These are phyloP conservation scores for Spinus pinus DNA, from an alignment of 2,797 vertebrate species.

Conservation along the genomic window DNA sequence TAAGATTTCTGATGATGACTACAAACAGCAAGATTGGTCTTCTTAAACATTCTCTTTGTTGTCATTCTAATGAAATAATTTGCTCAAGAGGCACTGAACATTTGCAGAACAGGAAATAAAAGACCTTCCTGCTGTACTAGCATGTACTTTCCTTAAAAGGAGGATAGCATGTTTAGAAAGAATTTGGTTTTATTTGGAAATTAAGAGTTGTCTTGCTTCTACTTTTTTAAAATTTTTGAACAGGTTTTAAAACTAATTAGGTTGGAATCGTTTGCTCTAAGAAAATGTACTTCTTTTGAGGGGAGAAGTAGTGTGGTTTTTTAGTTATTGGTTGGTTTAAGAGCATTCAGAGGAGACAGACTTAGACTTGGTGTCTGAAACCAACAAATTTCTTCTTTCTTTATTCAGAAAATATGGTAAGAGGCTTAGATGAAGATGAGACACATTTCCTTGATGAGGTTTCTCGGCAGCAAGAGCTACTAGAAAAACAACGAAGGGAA, in stretches of 20 bases:
- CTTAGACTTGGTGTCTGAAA: not conserved
- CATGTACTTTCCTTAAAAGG: not conserved
- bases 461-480: constrained; percentile 91
- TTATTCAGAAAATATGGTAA: constrained; percentile 96
- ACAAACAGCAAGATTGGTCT: not conserved
- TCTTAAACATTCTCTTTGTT: not conserved
- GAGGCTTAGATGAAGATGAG: constrained; percentile 96
- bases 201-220: not conserved
- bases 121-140: not conserved
- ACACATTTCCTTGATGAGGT: constrained; percentile 95
- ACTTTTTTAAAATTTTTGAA: not conserved
- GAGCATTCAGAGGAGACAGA: not conserved
- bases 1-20: not conserved
- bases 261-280: not conserved
- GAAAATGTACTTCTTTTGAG: not conserved
- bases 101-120: not conserved
- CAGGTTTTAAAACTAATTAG: not conserved
- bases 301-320: not conserved
- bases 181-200: not conserved
- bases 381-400: not conserved
- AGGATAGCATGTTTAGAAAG: not conserved
- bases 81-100: fast-evolving
- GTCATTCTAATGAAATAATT: not conserved
- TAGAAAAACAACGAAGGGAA: constrained; percentile 93
- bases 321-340: not conserved